A percentile compares a stretch with the other conserved stretches of the same genome.
These are phyloP conservation scores for Conistra vaccinii DNA, from an alignment of 2,888 invertebrate species.

Conservation along the genomic window DNA sequence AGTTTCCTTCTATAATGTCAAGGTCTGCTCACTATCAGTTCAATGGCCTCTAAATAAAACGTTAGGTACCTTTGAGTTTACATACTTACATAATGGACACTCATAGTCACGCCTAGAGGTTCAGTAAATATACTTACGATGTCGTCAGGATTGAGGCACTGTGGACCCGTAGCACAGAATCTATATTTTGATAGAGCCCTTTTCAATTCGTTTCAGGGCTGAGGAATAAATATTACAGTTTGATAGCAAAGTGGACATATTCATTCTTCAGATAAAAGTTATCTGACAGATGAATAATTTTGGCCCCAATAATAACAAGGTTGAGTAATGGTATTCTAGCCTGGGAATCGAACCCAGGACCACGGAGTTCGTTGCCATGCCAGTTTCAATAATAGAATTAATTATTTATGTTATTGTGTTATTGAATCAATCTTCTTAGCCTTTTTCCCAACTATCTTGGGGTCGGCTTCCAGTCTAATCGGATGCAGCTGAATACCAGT, in stretches of 20 bases:
- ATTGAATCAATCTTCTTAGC: no score
- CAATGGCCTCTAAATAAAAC: slow-evolving; percentile 1
- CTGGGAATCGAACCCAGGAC: background rate
- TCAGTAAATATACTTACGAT: slow-evolving; percentile 8
- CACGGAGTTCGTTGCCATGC: background rate
- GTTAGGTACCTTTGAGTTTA: background rate
- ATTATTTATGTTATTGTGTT: no score
- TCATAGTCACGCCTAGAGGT: slow-evolving; percentile 10
- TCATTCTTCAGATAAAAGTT: background rate
- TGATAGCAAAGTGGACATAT: background rate
- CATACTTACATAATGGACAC: slow-evolving; percentile 22
- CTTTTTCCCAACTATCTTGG: no score
- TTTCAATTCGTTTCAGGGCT: background rate
- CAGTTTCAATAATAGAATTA: no score
- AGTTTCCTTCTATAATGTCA: background rate
- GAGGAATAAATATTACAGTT: background rate
- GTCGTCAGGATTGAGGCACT: background rate
- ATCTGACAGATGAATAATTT: background rate
- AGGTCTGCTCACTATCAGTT: slow-evolving; percentile 22
- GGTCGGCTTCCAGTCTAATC: no score
- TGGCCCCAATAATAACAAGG: background rate
- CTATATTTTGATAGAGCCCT: background rate
- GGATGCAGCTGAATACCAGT: no score
- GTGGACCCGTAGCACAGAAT: background rate
- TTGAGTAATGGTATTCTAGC: background rate